Percentiles rank a stretch among this genome's conserved stretches.
phyloP scores from a whole-genome alignment of 2,113 vertebrate species.

The Petromus typicus region DNA sequence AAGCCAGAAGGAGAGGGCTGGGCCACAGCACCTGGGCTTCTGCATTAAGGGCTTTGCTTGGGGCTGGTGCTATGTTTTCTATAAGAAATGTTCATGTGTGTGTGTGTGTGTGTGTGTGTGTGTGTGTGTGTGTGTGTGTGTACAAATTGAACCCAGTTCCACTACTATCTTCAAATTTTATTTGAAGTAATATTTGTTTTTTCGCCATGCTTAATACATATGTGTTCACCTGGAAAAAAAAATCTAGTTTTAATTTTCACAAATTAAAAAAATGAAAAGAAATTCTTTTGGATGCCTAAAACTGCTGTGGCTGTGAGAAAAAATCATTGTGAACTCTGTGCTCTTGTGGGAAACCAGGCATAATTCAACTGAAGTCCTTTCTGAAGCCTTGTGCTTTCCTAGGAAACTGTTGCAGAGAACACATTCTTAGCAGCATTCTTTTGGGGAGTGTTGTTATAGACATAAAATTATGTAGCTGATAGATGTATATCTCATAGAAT shows the following conservation, averaged over 20 bases:
- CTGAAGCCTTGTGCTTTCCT: neutral
- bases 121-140: neutral
- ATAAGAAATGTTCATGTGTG: neutral
- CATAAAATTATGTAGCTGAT: neutral
- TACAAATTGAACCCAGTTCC: neutral
- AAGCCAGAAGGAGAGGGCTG: neutral
- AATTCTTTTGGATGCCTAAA: neutral
- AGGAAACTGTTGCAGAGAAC: neutral
- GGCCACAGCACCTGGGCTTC: neutral
- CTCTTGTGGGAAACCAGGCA: neutral
- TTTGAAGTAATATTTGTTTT: neutral
- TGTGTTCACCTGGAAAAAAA: neutral
- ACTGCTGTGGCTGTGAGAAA: neutral
- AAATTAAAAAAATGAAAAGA: neutral
- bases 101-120: neutral
- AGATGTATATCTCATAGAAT: neutral
- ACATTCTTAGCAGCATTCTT: neutral
- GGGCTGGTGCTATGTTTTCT: no score
- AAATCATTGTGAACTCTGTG: rapidly evolving
- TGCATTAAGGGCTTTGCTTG: neutral
- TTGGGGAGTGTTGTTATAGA: neutral
- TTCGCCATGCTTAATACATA: neutral
- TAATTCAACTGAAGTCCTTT: neutral
- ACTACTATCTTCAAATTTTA: neutral
- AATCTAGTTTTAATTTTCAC: neutral